Base-by-base conservation (phyloP, 1,140 invertebrate species). In the Drosophila kohkoa region DNA sequence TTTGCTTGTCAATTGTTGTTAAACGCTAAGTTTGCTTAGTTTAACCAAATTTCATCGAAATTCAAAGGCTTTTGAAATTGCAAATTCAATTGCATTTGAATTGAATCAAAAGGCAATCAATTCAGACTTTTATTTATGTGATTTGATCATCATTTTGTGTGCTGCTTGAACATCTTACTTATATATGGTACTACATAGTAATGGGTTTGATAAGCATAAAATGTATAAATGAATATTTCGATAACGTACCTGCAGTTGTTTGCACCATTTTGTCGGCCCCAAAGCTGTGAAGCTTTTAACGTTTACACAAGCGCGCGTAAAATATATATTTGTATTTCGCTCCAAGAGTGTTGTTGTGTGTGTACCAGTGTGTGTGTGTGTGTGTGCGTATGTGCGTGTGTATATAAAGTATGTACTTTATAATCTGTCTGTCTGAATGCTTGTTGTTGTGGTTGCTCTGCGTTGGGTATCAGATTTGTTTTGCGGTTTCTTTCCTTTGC, bases 231-330 rank as follows among this genome's bases (percentile, higher is more conserved):
- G 49, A 7, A 35, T 54, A 38, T 52, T 0, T 16, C 11, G 20
- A 25, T 59, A 59, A 80, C 59, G 67, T 88, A 88, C 83, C 83
- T 88, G 83, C 77, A 83, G 46, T 88, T 79, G 74, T 83, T 89
- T 89, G 83, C 80, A 88, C 83, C 83, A 88, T 88, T 80, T 77
- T 78, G 62, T 69, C 54, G 46, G 67, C 25, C 54, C 15, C 45
- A 55, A 74, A 74, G 65, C 65, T 55, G 49, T 45, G 58, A 75
- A 75, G 72, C 72, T 75, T 75, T 75, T 38, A 69, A 69, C 51
- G 57, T 75, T 75, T 63, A 70, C 72, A 70, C 72, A 75, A 58
- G 72, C 66, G 73, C 73, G 73, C 67, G 59, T 75, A 70, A 59
- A 59, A 68, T 52, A 55, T 59, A 20, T 49, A 28, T 73, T 32